Evolutionary conservation across 2,113 vertebrate species (phyloP), one percentile per base, ranked within the genome.

Genomic region (Upupa epops): DNA sequence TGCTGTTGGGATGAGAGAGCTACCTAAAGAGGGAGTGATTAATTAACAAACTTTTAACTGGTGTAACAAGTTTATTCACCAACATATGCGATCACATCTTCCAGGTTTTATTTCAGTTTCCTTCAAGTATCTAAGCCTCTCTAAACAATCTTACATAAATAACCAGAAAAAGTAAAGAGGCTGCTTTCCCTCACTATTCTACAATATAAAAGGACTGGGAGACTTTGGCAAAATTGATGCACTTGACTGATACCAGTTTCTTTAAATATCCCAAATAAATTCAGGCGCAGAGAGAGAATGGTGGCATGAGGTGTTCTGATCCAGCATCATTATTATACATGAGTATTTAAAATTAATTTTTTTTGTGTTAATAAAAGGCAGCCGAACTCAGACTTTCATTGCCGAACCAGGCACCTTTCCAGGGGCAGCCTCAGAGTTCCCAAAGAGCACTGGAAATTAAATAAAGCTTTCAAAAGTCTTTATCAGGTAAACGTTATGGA

Each of bases 401-500:
- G 8, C 49, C 68, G 95, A 72, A 84, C 7, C 11, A 79, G 79
- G 63, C n/a, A 20, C 32, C 54, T 79, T 86, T 64, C 81, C 66
- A 77, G 55, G 75, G 54, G 34, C 71, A 61, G 60, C 83, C 68
- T 46, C 48, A 69, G 63, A 59, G 86, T 93, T 70, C 32, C 42
- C 36, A 69, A 49, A 74, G 91, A 83, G 94, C 32, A 54, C 85
- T 96, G 96, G 88, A 97, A 96, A 93, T 98, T 98, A 98, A 98
- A 97, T 97, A 97, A 96, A 96, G 97, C 90, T 97, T 97, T 93
- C 83, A 90, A 92, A 93, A 97, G 96, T 96, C 96, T 97, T 97
- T 96, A 94, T 96, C 97, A 97, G 96, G 94, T 97, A 98, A 98
- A 98, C 97, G 97, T 97, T 98, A 97, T 98, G 94, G 98, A 98